Evolutionary conservation across 2,797 vertebrate genomes (phyloP), one percentile per base, ranked within the genome.

Genomic region (Tenualosa ilisha): DNA sequence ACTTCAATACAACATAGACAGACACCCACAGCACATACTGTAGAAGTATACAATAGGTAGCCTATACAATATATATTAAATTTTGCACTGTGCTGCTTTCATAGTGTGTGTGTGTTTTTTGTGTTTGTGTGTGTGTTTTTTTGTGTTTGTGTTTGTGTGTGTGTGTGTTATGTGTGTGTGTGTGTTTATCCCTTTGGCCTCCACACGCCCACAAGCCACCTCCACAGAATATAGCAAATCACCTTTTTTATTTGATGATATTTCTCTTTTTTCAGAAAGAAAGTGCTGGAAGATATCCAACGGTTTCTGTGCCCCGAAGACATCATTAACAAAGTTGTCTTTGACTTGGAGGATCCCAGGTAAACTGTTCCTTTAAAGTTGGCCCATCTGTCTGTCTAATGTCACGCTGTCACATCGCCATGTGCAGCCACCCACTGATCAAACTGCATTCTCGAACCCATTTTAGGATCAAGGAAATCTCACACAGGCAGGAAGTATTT

Each of bases 321-420:
- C 87, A 88, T 96, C 86, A 93, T 97, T 72, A 95, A 96, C 89
- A 94, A 92, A 90, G 95, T 96, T 0, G 96, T 97, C 84, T 99
- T 97, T 93, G 97, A 97, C 93, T 86, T 97, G 86, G 97, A 97
- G 0, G 93, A 96, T 86, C 91, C 91, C 91, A 93, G 96, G 98
- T 98, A 93, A 82, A 37, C 24, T 17, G 40, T 68, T 82, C n/a
- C 56, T 54, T 26, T 56, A 72, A 83, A 83, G n/a, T 31, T 24
- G 22, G 43, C 40, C 68, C 40, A 31, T 43, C 65, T 72, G 65
- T 72, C 65, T 72, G 68, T 75, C 68, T 75, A 17, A 40, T 40
- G 68, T 75, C 31, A 75, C 17, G 68, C 31, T 75, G 31, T 75
- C 68, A 75, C 68, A 43, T 75, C 68, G 31, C 4, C 75, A 49